phyloP scores from a whole-genome alignment of 2,113 vertebrate species.

The Tachuris rubrigastra region DNA sequence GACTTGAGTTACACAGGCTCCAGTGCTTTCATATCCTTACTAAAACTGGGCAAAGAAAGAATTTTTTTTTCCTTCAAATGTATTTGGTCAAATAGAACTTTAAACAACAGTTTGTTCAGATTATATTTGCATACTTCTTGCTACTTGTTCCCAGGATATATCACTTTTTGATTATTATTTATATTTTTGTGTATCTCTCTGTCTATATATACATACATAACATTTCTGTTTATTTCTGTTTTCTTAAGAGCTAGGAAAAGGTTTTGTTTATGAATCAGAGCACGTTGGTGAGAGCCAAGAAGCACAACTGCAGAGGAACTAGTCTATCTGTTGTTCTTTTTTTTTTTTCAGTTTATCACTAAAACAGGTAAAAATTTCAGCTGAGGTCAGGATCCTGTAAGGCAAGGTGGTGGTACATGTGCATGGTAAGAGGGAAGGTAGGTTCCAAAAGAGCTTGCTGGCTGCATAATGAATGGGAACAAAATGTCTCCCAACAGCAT shows the following conservation, averaged over 20 bases:
- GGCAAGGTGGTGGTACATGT: neutral
- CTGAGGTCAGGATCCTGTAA: neutral
- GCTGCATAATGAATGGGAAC: neutral
- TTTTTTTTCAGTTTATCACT: neutral
- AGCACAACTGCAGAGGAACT: neutral
- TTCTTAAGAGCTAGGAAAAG: neutral
- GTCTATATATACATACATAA: no score
- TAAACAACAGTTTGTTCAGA: neutral
- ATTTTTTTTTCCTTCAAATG: neutral
- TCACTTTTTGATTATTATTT: fast-evolving
- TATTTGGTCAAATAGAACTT: neutral
- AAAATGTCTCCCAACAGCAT: neutral
- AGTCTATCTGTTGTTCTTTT: neutral
- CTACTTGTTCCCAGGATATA: neutral
- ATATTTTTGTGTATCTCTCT: no score
- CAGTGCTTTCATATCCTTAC: neutral
- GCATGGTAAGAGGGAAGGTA: neutral
- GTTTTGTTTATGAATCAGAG: neutral
- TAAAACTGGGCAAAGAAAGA: neutral
- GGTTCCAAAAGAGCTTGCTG: neutral
- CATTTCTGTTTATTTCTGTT: neutral
- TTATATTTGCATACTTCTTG: neutral
- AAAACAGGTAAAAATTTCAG: neutral
- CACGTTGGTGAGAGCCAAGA: neutral
- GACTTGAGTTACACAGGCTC: neutral